These are phyloP conservation scores for Temnothorax curvispinosus DNA, from an alignment of 1,140 invertebrate species.

Conservation along the genomic window DNA sequence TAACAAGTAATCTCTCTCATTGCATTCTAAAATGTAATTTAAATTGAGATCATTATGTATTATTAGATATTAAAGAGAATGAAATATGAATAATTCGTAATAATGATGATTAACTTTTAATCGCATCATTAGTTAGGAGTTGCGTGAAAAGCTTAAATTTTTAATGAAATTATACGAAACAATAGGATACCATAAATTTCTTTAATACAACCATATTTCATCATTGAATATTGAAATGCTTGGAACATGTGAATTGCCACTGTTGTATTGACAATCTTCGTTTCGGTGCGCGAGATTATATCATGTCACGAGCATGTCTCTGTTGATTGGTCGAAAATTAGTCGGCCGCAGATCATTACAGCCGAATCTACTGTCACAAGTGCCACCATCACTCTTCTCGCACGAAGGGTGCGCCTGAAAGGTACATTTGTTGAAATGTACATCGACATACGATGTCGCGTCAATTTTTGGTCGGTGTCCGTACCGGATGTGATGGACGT, in stretches of 20 bases:
- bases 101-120: slow-evolving; percentile 10
- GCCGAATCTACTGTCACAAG: slow-evolving; percentile 19
- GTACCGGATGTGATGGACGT: slow-evolving; percentile 42
- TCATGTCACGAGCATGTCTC: slow-evolving; percentile 71
- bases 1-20: neutral
- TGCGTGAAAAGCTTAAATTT: neutral
- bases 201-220: slow-evolving; percentile 2
- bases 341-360: slow-evolving; percentile 59
- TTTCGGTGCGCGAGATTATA: slow-evolving; percentile 65
- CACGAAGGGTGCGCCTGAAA: slow-evolving; percentile 38
- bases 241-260: slow-evolving; percentile 32
- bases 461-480: slow-evolving; percentile 62
- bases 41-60: slow-evolving; percentile 20
- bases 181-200: neutral
- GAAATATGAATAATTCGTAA: slow-evolving; percentile 7
- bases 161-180: neutral
- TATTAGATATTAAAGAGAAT: slow-evolving; percentile 23
- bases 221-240: slow-evolving; percentile 16
- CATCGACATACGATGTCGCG: slow-evolving; percentile 42
- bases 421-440: slow-evolving; percentile 48
- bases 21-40: slow-evolving; percentile 21
- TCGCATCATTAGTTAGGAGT: slow-evolving; percentile 7
- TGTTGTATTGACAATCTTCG: slow-evolving; percentile 71
- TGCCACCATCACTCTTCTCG: slow-evolving; percentile 32
- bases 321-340: slow-evolving; percentile 61